A percentile compares a stretch with the other conserved stretches of the same genome.
Evolutionary conservation across 1,140 invertebrate species (phyloP).

Genomic region (Drosophila lini): DNA sequence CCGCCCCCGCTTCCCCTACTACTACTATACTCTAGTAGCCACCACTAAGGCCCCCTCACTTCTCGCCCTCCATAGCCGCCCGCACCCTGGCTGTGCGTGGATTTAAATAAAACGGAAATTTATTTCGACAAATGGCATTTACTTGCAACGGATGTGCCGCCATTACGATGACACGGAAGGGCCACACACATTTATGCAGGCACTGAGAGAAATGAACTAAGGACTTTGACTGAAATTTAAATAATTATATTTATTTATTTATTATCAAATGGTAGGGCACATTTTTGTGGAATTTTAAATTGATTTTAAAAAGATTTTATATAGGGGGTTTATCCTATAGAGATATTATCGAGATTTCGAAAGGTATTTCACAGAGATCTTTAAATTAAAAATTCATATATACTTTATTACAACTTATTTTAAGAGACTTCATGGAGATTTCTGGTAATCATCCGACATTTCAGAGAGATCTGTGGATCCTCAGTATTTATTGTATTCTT

Average conservation of each 20-base stretch:
- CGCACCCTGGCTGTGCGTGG: conserved; percentile 55
- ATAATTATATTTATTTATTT: background rate
- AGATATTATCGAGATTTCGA: too few relatives aligned
- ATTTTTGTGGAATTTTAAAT: too few relatives aligned
- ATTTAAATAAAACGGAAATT: conserved; percentile 83
- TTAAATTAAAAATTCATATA: background rate
- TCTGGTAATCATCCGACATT: background rate
- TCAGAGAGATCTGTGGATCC: background rate
- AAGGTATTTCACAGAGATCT: background rate
- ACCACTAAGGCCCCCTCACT: conserved; percentile 9
- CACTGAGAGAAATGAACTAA: background rate
- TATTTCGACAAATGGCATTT: conserved; percentile 83
- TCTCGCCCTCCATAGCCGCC: background rate
- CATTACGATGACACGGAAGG: conserved; percentile 79
- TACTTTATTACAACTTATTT: too few relatives aligned
- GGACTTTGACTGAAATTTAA: background rate
- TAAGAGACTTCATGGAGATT: background rate
- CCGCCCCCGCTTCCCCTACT: background rate
- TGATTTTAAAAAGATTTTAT: too few relatives aligned
- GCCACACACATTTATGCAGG: conserved; percentile 48
- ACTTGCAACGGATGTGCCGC: conserved; percentile 81
- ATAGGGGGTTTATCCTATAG: too few relatives aligned
- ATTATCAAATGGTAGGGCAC: too few relatives aligned
- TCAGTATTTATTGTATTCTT: too few relatives aligned
- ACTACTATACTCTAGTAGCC: conserved; percentile 1